These are phyloP conservation scores for Nemopilema nomurai DNA, from an alignment of 30 jellyfish, hydroid and myxozoan genomes.

Conservation along the genomic window DNA sequence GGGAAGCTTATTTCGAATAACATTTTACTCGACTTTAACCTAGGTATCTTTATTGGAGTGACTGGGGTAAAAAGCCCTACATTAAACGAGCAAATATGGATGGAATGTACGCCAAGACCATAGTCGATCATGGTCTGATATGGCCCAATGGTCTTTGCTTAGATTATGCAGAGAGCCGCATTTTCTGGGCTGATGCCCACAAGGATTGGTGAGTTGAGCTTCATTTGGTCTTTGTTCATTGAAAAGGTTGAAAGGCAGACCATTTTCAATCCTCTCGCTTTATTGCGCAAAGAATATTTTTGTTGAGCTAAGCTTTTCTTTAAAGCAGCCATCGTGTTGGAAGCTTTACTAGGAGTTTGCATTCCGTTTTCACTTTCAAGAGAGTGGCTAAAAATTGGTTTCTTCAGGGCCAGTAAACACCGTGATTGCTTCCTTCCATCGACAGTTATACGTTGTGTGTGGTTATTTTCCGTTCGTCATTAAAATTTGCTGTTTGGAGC, in stretches of 20 bases:
- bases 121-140: slow-evolving; percentile 81
- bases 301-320: too few relatives aligned
- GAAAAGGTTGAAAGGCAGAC: neutral
- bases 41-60: slow-evolving; percentile 93
- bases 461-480: neutral
- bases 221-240: neutral
- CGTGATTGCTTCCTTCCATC: too few relatives aligned
- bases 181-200: slow-evolving; percentile 98
- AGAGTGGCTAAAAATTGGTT: too few relatives aligned
- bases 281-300: too few relatives aligned
- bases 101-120: slow-evolving; percentile 73
- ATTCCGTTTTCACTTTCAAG: too few relatives aligned
- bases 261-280: neutral
- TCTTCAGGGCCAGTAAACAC: too few relatives aligned
- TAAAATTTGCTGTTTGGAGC: neutral
- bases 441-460: neutral
- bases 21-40: neutral
- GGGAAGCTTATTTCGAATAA: too few relatives aligned
- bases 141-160: slow-evolving; percentile 98
- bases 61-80: slow-evolving; percentile 96
- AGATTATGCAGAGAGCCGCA: slow-evolving; percentile 76
- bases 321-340: too few relatives aligned
- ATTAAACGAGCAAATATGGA: slow-evolving; percentile 88
- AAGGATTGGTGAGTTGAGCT: slow-evolving; percentile 72
- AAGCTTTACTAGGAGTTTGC: too few relatives aligned